Conservation (phyloP, 2,113 vertebrate species). For the Hylia prasina region DNA sequence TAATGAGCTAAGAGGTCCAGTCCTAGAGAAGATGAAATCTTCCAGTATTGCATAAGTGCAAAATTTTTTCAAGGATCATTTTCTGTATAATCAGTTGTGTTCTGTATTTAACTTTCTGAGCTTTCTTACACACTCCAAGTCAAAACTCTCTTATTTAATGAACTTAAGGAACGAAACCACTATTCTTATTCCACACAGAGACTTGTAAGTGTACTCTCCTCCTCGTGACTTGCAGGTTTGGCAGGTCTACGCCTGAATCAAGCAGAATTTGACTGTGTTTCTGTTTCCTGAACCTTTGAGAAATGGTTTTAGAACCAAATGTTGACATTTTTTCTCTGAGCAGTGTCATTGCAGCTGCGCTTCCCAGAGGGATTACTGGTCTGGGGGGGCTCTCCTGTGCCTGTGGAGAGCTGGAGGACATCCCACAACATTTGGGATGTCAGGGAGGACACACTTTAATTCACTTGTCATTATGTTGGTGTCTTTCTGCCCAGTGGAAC, state of each 20-base stretch:
- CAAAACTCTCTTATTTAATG: background rate
- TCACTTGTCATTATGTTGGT: conserved; percentile 65
- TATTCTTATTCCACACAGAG: background rate
- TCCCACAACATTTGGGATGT: background rate
- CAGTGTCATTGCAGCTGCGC: accelerated
- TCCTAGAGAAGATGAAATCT: conserved; percentile 18
- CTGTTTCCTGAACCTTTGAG: background rate
- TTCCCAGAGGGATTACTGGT: background rate
- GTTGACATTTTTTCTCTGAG: background rate
- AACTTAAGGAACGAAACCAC: background rate
- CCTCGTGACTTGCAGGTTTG: background rate
- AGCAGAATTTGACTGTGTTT: background rate
- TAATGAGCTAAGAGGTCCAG: conserved; percentile 32
- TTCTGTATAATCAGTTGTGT: conserved; percentile 31
- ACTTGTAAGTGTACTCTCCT: background rate
- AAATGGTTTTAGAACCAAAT: background rate
- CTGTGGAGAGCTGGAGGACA: background rate
- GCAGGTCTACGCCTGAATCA: background rate
- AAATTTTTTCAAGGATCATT: conserved; percentile 13
- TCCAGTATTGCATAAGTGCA: background rate
- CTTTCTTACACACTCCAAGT: background rate
- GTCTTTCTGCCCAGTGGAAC: conserved; percentile 35
- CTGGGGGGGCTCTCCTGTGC: background rate
- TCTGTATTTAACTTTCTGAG: conserved; percentile 14
- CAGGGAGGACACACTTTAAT: conserved; percentile 28